These are phyloP conservation scores for Notothenia rossii DNA, from an alignment of 2,113 vertebrate species.

Conservation along the genomic window DNA sequence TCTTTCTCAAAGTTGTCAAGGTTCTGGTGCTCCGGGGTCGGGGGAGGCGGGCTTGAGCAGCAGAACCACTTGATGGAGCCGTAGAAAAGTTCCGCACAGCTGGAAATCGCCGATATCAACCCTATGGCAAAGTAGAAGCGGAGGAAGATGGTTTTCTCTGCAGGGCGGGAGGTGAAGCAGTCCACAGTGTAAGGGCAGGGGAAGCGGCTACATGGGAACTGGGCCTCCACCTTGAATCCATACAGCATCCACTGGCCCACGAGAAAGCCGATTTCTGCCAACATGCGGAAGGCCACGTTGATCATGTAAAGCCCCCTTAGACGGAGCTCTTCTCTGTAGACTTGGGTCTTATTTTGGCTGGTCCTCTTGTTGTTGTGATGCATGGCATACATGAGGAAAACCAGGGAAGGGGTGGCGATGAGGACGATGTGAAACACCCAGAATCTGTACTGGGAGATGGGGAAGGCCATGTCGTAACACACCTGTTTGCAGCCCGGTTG, in stretches of 20 bases:
- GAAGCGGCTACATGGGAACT: constrained; percentile 85
- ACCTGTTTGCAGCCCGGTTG: constrained; percentile 95
- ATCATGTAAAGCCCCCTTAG: constrained; percentile 82
- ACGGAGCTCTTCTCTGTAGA: not conserved
- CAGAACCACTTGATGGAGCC: constrained; percentile 84
- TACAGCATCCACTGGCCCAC: constrained; percentile 90
- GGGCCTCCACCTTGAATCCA: constrained; percentile 90
- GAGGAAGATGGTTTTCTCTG: constrained; percentile 94
- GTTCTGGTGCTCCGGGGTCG: not conserved
- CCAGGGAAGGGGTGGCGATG: constrained; percentile 89
- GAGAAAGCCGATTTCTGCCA: constrained; percentile 89
- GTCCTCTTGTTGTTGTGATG: constrained; percentile 86
- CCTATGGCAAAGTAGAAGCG: constrained; percentile 93
- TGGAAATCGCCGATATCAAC: constrained; percentile 86
- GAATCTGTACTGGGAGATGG: constrained; percentile 95
- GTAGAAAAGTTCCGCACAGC: constrained; percentile 86
- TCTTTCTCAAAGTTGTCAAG: not conserved
- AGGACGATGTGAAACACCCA: constrained; percentile 96
- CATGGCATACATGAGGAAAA: constrained; percentile 90
- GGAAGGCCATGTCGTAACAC: constrained; percentile 92
- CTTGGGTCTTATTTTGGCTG: rapidly evolving
- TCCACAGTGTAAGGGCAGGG: constrained; percentile 93
- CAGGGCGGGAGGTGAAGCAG: constrained; percentile 93
- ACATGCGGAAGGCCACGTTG: constrained; percentile 87
- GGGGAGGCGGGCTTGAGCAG: not conserved